A percentile compares a stretch with the other conserved stretches of the same genome.
Conservation (phyloP, 2,797 vertebrate species). For the Spinus pinus region DNA sequence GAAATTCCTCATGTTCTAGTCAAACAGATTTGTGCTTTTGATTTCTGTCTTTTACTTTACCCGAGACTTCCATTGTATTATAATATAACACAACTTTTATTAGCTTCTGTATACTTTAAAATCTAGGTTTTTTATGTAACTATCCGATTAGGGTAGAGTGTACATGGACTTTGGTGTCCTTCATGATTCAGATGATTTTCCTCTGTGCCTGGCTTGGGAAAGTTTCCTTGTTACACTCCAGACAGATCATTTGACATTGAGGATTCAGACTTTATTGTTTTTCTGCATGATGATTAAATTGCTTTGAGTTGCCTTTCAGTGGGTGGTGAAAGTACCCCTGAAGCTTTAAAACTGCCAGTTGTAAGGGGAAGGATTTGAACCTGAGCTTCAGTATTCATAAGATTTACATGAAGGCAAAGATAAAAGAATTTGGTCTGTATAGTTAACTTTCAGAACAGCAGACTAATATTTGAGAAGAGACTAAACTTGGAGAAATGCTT, state of each 20-base stretch:
- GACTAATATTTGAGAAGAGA: background rate
- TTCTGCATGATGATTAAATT: background rate
- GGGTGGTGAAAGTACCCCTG: background rate
- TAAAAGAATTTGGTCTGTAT: background rate
- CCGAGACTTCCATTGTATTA: background rate
- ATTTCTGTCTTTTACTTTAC: background rate
- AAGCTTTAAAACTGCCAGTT: background rate
- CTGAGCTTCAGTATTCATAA: background rate
- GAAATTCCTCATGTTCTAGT: background rate
- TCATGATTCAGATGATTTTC: background rate
- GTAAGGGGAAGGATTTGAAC: background rate
- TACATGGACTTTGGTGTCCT: background rate
- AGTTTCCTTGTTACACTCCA: background rate
- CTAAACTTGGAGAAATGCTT: background rate
- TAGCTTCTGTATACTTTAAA: background rate
- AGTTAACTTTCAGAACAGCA: background rate
- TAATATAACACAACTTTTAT: background rate
- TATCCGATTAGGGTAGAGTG: background rate
- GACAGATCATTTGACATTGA: background rate
- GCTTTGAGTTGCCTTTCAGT: background rate
- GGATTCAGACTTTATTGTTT: background rate
- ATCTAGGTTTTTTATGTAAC: background rate
- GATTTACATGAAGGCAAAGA: background rate
- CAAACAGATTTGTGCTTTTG: background rate
- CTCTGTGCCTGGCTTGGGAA: background rate